Conservation (phyloP, 1,140 invertebrate species). For the Sarcophaga peregrina region DNA sequence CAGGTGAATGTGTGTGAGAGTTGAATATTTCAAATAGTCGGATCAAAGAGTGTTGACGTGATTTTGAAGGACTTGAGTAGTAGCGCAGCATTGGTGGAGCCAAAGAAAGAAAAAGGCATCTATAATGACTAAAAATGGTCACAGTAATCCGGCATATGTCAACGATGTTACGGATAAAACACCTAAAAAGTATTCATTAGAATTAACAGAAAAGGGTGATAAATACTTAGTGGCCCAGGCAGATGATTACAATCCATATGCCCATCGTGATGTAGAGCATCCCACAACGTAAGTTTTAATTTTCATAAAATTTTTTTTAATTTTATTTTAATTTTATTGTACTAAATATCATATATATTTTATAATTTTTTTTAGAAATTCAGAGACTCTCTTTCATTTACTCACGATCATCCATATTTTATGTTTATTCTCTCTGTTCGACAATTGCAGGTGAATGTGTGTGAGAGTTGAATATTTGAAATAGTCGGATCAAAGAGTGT, state of each 20-base stretch:
- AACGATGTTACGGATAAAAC: slow-evolving; percentile 55
- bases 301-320: neutral
- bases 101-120: neutral
- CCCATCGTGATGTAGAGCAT: slow-evolving; percentile 75
- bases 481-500: slow-evolving; percentile 24
- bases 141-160: slow-evolving; percentile 61
- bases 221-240: slow-evolving; percentile 57
- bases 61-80: neutral
- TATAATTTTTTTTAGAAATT: no score
- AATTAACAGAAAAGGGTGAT: slow-evolving; percentile 68
- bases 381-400: neutral
- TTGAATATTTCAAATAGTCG: slow-evolving; percentile 14
- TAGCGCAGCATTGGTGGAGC: neutral
- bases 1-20: neutral
- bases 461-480: slow-evolving; percentile 10
- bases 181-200: slow-evolving; percentile 61
- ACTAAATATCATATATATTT: no score
- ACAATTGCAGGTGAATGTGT: neutral
- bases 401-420: neutral
- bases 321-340: neutral
- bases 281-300: slow-evolving; percentile 75
- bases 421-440: neutral
- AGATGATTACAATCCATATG: slow-evolving; percentile 75
- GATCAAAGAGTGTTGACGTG: slow-evolving; percentile 38
- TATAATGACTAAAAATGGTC: slow-evolving; percentile 63